A percentile compares a stretch with the other conserved stretches of the same genome.
Evolutionary conservation across 2,113 vertebrate species (phyloP).

Genomic region (Lethenteron reissneri): DNA sequence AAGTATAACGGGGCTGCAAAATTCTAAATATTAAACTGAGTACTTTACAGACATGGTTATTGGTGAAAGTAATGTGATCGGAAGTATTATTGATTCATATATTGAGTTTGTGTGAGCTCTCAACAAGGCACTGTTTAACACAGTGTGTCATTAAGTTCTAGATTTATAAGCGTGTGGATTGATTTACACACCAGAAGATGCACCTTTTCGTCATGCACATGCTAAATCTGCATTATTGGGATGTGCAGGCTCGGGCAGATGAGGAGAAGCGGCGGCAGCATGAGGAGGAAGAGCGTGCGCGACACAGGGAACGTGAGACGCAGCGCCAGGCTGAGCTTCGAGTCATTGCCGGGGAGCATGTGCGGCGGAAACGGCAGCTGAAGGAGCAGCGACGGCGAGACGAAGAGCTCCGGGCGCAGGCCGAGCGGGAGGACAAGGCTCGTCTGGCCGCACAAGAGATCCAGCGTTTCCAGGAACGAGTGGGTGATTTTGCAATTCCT

Average conservation of each 20-base stretch:
- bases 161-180: too few relatives aligned
- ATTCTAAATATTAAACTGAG: too few relatives aligned
- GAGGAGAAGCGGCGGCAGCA: conserved; percentile 23
- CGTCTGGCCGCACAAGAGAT: conserved; percentile 27
- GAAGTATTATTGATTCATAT: too few relatives aligned
- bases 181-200: too few relatives aligned
- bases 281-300: conserved; percentile 18
- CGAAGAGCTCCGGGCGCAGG: conserved; percentile 21
- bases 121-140: too few relatives aligned
- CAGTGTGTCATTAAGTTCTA: too few relatives aligned
- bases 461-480: conserved; percentile 38
- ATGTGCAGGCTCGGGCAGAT: conserved; percentile 26
- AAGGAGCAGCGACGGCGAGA: conserved; percentile 26
- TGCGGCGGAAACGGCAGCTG: conserved; percentile 30
- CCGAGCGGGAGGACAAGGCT: conserved; percentile 30
- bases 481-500: conserved; percentile 17
- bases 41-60: too few relatives aligned
- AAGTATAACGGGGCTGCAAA: too few relatives aligned
- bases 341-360: conserved; percentile 26
- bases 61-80: too few relatives aligned
- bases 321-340: conserved; percentile 31
- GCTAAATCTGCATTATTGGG: conserved; percentile 17
- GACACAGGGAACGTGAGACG: conserved; percentile 9
- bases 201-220: too few relatives aligned
- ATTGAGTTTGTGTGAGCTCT: too few relatives aligned